phyloP scores from a whole-genome alignment of 2,113 vertebrate genomes.

The Rafetus swinhoei region DNA sequence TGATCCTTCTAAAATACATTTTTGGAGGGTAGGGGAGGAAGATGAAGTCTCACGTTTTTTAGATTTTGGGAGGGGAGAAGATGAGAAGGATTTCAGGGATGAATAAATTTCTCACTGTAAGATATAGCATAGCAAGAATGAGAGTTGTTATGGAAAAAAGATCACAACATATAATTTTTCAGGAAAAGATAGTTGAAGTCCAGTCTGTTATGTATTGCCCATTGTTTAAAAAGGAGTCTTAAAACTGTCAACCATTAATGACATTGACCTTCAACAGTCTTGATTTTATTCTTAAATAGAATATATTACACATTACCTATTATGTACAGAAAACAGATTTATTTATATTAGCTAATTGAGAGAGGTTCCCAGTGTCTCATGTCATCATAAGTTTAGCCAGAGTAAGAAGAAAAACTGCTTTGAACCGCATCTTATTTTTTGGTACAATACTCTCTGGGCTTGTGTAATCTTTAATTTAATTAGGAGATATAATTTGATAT shows the following conservation, averaged over 20 bases:
- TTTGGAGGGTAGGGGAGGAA: not conserved
- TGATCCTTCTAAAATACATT: not conserved
- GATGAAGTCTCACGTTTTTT: not conserved
- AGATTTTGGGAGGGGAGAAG: not conserved
- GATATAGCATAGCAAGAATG: not conserved
- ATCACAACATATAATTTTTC: not conserved
- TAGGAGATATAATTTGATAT: not conserved
- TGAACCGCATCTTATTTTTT: not conserved
- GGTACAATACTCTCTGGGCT: not conserved
- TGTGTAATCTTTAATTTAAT: not conserved
- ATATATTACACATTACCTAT: not conserved
- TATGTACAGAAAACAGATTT: not conserved
- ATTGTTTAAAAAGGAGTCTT: not conserved
- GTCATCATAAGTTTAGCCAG: not conserved
- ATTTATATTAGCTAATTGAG: not conserved
- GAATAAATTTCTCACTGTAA: not conserved
- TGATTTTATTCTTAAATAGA: not conserved
- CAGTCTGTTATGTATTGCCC: not conserved
- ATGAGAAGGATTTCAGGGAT: not conserved
- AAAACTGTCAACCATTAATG: not conserved
- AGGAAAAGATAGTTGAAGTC: not conserved
- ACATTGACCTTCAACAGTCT: not conserved
- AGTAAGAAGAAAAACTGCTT: not conserved
- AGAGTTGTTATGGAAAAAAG: not conserved
- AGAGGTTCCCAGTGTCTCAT: not conserved